Conservation (phyloP, 37 sponge, comb jelly and placozoan species). For the Halichondria panicea region DNA sequence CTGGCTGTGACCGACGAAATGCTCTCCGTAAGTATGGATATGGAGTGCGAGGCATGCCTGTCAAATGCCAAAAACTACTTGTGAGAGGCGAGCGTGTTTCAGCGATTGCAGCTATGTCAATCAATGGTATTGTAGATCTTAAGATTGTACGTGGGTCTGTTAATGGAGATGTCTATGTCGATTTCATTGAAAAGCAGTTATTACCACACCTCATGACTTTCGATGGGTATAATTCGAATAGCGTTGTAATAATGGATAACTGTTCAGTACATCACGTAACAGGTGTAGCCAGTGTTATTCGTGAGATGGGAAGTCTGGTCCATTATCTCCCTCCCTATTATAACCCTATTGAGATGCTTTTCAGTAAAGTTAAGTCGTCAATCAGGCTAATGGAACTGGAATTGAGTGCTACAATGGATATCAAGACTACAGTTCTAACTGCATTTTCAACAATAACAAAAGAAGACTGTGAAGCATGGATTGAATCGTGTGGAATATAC, state of each 20-base stretch:
- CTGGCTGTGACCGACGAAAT: neutral
- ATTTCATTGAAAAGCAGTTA: neutral
- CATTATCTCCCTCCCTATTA: slow-evolving; percentile 14
- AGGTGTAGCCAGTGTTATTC: neutral
- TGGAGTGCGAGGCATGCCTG: neutral
- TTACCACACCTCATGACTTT: slow-evolving; percentile 18
- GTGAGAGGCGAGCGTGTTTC: slow-evolving; percentile 4
- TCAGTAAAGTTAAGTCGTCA: neutral
- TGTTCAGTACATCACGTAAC: slow-evolving; percentile 14
- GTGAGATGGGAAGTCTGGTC: neutral
- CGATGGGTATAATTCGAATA: slow-evolving; percentile 1
- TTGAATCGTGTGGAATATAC: neutral
- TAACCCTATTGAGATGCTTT: neutral
- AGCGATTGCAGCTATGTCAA: slow-evolving; percentile 13
- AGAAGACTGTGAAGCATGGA: slow-evolving; percentile 6
- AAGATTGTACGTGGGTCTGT: neutral
- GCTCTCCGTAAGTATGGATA: neutral
- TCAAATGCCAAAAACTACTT: neutral
- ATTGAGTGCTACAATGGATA: neutral
- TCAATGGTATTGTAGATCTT: slow-evolving; percentile 8
- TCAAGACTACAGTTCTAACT: neutral
- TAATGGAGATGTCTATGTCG: slow-evolving; percentile 7
- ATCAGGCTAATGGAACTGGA: neutral
- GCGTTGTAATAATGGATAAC: slow-evolving; percentile 18
- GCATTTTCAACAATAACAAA: slow-evolving; percentile 1